Percentiles rank a stretch among this genome's conserved stretches.
phyloP scores from a whole-genome alignment of 1,140 invertebrate species.

The Ectropis grisescens region DNA sequence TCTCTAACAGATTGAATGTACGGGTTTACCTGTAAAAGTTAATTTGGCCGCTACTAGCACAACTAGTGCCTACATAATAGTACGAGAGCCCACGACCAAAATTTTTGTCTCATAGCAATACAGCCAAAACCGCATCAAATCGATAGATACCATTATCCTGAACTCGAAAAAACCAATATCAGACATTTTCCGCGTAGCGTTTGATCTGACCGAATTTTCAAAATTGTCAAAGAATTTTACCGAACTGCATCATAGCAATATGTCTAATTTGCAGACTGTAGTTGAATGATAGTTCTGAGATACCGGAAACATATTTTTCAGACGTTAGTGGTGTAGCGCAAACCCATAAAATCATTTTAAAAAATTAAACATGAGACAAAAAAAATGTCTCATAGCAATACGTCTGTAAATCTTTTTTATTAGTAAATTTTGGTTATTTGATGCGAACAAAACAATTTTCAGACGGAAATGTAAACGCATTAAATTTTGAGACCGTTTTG shows the following conservation, averaged over 20 bases:
- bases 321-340: constrained; percentile 13
- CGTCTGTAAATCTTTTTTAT: constrained; percentile 11
- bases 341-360: constrained; percentile 12
- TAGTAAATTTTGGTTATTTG: constrained; percentile 14
- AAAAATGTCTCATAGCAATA: constrained; percentile 10
- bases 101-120: too few species aligned
- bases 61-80: too few species aligned
- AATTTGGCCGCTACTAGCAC: too few species aligned
- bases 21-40: constrained; percentile 1
- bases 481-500: constrained; percentile 12
- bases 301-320: constrained; percentile 16
- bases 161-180: too few species aligned
- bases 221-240: too few species aligned
- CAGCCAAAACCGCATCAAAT: too few species aligned
- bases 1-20: too few species aligned
- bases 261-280: constrained; percentile 15
- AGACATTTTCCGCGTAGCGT: too few species aligned
- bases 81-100: too few species aligned
- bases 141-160: too few species aligned
- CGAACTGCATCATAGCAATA: constrained; percentile 5
- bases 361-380: constrained; percentile 12
- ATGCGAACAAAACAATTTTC: constrained; percentile 15
- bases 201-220: too few species aligned
- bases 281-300: constrained; percentile 14
- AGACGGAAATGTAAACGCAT: constrained; percentile 11